Conservation (phyloP, 2,113 vertebrate genomes). For the Motacilla alba region DNA sequence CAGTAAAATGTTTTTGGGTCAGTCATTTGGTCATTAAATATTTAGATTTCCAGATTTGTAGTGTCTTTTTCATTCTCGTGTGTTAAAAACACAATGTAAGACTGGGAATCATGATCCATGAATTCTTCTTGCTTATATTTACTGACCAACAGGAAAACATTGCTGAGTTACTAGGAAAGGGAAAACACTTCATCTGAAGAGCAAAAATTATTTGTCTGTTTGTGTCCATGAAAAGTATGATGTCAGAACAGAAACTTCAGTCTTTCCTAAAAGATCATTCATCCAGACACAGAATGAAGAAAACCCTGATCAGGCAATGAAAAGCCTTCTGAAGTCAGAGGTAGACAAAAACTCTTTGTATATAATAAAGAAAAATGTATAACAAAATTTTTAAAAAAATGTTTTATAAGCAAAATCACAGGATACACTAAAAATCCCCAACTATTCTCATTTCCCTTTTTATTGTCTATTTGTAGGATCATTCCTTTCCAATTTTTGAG, state of each 20-base stretch:
- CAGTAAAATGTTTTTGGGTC: not conserved
- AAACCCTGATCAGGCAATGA: not conserved
- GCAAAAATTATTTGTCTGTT: not conserved
- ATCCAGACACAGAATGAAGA: not conserved
- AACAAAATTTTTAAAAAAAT: not conserved
- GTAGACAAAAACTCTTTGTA: not conserved
- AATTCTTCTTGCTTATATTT: not conserved
- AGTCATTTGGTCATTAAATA: not conserved
- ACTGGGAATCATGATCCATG: not conserved
- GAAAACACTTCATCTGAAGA: not conserved
- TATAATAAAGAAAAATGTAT: not conserved
- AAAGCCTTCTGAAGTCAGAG: not conserved
- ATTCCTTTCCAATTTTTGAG: not conserved
- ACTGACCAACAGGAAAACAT: not conserved
- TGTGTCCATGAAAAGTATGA: not conserved
- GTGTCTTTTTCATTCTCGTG: not conserved
- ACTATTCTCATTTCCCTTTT: not conserved
- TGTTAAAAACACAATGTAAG: not conserved
- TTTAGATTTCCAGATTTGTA: not conserved
- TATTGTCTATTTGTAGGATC: not conserved
- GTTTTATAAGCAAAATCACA: not conserved
- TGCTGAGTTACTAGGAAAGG: not conserved
- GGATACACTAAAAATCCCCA: not conserved
- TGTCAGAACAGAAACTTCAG: not conserved
- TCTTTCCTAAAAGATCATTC: not conserved